Conservation (phyloP, 2,113 vertebrate genomes). For the Brachyhypopomus occidentalis region DNA sequence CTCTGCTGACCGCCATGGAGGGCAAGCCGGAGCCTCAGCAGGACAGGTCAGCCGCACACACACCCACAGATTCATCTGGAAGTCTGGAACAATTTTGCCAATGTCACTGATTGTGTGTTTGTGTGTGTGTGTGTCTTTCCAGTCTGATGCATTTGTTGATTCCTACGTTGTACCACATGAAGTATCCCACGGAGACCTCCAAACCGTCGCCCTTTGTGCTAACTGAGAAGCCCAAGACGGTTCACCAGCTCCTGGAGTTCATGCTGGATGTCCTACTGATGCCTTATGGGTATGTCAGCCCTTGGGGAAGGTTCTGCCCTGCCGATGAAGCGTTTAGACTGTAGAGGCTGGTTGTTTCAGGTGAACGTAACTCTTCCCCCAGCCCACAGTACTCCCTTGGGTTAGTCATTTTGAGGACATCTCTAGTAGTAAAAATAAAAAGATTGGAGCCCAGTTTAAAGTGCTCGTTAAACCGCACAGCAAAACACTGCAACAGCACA, state of each 20-base stretch:
- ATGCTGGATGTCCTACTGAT: slow-evolving; percentile 98
- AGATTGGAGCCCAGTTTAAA: not conserved
- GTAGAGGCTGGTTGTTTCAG: no score
- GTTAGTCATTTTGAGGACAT: no score
- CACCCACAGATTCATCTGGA: not conserved
- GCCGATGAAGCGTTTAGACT: no score
- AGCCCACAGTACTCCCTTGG: no score
- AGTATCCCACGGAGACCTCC: slow-evolving; percentile 86
- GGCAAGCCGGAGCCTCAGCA: slow-evolving; percentile 96
- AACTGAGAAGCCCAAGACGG: slow-evolving; percentile 95
- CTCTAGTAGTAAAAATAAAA: no score
- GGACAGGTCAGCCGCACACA: slow-evolving; percentile 83
- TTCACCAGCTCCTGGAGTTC: slow-evolving; percentile 95
- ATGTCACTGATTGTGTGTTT: not conserved
- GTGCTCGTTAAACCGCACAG: not conserved
- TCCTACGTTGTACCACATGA: slow-evolving; percentile 96
- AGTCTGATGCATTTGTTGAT: slow-evolving; percentile 99
- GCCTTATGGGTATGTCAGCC: slow-evolving; percentile 89
- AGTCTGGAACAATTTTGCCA: not conserved
- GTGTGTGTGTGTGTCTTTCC: slow-evolving; percentile 61
- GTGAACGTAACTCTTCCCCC: no score
- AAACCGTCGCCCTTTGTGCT: slow-evolving; percentile 89
- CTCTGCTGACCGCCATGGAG: slow-evolving; percentile 97
- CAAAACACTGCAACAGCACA: not conserved
- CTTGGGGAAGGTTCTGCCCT: not conserved